phyloP scores from a whole-genome alignment of 2,797 vertebrate species.

The Enteromius thamalakanensis region DNA sequence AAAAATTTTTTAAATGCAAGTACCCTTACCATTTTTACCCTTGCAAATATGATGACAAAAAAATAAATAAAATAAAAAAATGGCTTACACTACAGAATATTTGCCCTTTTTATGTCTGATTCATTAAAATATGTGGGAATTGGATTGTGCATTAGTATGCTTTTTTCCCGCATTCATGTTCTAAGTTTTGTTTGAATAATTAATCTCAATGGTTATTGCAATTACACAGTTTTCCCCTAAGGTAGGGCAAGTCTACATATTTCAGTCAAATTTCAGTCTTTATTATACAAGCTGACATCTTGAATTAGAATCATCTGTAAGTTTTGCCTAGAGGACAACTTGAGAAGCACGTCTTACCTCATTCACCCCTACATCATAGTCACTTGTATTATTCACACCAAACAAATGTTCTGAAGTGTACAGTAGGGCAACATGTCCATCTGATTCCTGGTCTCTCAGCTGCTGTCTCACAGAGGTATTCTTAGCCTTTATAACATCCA shows the following conservation, averaged over 20 bases:
- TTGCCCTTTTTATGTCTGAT: neutral
- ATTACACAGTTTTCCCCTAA: neutral
- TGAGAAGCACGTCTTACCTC: neutral
- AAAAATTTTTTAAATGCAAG: too few relatives aligned
- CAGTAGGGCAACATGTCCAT: neutral
- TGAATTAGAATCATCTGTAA: neutral
- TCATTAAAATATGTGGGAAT: neutral
- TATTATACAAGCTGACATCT: neutral
- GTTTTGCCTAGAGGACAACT: neutral
- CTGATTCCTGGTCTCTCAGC: neutral
- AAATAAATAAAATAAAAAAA: neutral
- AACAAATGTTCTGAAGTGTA: constrained; percentile 39
- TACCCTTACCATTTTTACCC: neutral
- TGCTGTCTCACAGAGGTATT: neutral
- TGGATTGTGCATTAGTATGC: neutral
- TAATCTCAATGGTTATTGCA: neutral
- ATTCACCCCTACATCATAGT: constrained; percentile 35
- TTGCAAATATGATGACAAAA: constrained; percentile 1
- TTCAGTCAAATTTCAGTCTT: neutral
- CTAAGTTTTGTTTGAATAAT: neutral
- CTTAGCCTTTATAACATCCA: neutral
- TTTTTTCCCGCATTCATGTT: neutral
- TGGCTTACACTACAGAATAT: neutral
- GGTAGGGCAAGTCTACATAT: neutral
- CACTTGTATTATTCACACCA: constrained; percentile 51